A percentile compares a stretch with the other conserved stretches of the same genome.
Evolutionary conservation across 2,888 invertebrate genomes (phyloP).

Genomic region (Melinaea menophilus): DNA sequence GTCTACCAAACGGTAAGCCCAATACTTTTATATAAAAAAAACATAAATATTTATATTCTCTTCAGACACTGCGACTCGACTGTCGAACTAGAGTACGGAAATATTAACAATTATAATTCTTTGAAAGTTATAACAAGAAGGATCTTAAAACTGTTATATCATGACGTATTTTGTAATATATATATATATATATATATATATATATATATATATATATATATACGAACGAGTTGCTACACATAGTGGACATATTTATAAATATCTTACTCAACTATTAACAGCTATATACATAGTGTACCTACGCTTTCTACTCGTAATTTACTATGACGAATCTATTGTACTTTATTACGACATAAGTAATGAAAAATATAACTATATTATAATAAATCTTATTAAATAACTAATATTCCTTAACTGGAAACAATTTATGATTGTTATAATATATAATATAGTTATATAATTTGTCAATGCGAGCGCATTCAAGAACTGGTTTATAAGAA

Average conservation of each 20-base stretch:
- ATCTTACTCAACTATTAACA: too few relatives aligned
- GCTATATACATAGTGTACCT: constrained; percentile 27
- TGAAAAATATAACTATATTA: background rate
- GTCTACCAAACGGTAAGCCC: constrained; percentile 25
- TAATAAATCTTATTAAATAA: background rate
- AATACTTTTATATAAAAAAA: constrained; percentile 19
- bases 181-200: too few relatives aligned
- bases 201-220: too few relatives aligned
- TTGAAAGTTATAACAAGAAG: background rate
- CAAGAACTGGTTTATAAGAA: too few relatives aligned
- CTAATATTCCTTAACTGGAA: background rate
- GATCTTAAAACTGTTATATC: too few relatives aligned
- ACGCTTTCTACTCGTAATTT: constrained; percentile 64
- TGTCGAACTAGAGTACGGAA: background rate
- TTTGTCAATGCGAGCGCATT: too few relatives aligned
- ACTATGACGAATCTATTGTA: constrained; percentile 56
- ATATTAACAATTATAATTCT: background rate
- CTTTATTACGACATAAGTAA: background rate
- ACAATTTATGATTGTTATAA: too few relatives aligned
- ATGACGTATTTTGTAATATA: too few relatives aligned
- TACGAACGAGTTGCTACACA: too few relatives aligned
- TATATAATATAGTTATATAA: too few relatives aligned
- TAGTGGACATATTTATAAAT: too few relatives aligned
- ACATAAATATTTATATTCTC: constrained; percentile 19
- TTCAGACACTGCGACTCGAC: constrained; percentile 1